A percentile compares a stretch with the other conserved stretches of the same genome.
phyloP scores from a whole-genome alignment of 2,797 vertebrate genomes.

The Acrossocheilus wenchowensis region DNA sequence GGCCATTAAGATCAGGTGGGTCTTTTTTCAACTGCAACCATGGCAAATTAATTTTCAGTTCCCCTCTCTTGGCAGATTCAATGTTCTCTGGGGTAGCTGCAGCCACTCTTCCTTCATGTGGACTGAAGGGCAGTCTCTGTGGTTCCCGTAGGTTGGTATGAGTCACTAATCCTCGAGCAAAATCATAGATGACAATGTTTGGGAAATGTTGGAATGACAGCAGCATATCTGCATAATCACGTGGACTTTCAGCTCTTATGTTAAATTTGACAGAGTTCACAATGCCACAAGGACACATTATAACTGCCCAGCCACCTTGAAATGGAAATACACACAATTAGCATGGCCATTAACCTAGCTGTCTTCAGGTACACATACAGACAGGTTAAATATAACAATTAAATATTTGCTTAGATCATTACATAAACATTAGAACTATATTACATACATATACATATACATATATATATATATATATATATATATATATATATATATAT shows the following conservation, averaged over 20 bases:
- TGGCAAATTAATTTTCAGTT: background rate
- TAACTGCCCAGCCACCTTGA: slow-evolving; percentile 10
- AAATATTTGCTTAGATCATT: background rate
- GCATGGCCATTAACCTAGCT: background rate
- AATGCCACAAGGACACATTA: background rate
- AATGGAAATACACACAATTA: background rate
- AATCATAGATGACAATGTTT: too few species aligned
- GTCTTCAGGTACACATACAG: background rate
- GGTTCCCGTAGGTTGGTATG: too few species aligned
- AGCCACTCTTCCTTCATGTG: slow-evolving; percentile 11
- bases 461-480: too few species aligned
- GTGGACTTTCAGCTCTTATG: slow-evolving; percentile 1
- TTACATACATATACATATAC: too few species aligned
- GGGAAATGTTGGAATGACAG: background rate
- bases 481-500: background rate
- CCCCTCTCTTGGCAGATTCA: background rate
- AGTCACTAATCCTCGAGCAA: too few species aligned
- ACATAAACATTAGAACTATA: too few species aligned
- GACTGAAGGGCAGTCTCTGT: background rate
- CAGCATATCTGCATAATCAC: background rate
- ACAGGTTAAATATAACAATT: background rate
- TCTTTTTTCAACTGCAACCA: background rate
- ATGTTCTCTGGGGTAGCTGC: slow-evolving; percentile 17
- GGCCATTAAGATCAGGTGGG: background rate
- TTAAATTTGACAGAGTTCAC: background rate